These are phyloP conservation scores for Grus americana DNA, from an alignment of 2,113 vertebrate species.

Conservation along the genomic window DNA sequence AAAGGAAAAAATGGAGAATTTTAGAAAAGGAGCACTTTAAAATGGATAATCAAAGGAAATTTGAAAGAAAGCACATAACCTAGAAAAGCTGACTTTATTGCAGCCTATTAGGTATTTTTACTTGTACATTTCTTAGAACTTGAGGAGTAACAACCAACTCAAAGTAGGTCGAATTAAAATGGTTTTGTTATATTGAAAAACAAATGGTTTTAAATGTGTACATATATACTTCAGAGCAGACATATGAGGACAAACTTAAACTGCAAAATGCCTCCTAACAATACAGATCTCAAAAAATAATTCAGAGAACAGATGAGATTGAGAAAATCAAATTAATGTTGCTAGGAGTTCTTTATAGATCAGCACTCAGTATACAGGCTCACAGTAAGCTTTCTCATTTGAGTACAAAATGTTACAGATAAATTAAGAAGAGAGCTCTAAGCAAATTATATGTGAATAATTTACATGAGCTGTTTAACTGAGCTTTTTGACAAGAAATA, in stretches of 20 bases:
- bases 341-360: background rate
- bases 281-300: background rate
- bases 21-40: background rate
- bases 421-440: conserved; percentile 18
- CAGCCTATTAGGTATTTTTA: background rate
- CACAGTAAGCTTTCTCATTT: background rate
- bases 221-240: background rate
- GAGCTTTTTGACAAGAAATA: background rate
- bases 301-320: background rate
- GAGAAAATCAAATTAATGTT: background rate
- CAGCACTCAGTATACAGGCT: background rate
- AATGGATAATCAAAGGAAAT: background rate
- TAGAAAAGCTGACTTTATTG: background rate
- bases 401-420: background rate
- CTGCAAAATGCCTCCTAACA: background rate
- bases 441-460: conserved; percentile 37
- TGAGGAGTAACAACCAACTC: background rate
- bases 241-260: background rate
- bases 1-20: background rate
- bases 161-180: background rate
- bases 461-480: background rate
- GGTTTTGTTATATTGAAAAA: background rate
- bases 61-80: background rate
- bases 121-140: background rate
- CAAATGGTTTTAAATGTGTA: background rate